phyloP scores from a whole-genome alignment of 2,888 invertebrate species.

The Phasia obesa region DNA sequence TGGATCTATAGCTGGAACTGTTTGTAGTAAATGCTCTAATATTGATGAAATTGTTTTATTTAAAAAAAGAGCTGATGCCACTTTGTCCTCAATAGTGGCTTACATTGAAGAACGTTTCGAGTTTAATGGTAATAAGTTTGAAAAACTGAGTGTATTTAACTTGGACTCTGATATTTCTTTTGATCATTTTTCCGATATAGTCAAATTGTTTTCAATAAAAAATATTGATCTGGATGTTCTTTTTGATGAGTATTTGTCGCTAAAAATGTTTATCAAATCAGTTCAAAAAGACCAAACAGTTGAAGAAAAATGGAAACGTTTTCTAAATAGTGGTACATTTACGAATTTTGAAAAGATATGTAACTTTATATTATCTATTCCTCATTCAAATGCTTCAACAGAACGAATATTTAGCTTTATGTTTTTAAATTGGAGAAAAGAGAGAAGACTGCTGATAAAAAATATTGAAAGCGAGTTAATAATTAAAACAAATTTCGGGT shows the following conservation, averaged over 20 bases:
- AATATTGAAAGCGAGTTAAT: slow-evolving; percentile 41
- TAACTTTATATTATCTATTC: no score
- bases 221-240: slow-evolving; percentile 5
- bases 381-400: slow-evolving; percentile 15
- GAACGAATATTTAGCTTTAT: slow-evolving; percentile 45
- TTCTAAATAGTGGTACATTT: slow-evolving; percentile 16
- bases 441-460: slow-evolving; percentile 10
- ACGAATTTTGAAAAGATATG: no score
- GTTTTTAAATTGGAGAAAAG: slow-evolving; percentile 48
- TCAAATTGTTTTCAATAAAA: neutral
- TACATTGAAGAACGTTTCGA: slow-evolving; percentile 3
- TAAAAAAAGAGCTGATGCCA: neutral
- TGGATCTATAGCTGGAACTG: slow-evolving; percentile 21
- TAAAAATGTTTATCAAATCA: slow-evolving; percentile 1
- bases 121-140: neutral
- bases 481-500: slow-evolving; percentile 29
- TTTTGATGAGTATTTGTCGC: slow-evolving; percentile 1
- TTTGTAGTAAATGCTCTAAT: slow-evolving; percentile 25
- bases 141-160: neutral
- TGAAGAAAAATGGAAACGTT: slow-evolving; percentile 19
- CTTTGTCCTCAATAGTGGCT: neutral
- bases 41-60: slow-evolving; percentile 30
- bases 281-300: slow-evolving; percentile 7
- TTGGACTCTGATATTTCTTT: neutral
- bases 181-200: neutral